Percentiles rank a stretch among this genome's conserved stretches.
Evolutionary conservation across 2,113 vertebrate genomes (phyloP).

Genomic region (Eurypyga helias): DNA sequence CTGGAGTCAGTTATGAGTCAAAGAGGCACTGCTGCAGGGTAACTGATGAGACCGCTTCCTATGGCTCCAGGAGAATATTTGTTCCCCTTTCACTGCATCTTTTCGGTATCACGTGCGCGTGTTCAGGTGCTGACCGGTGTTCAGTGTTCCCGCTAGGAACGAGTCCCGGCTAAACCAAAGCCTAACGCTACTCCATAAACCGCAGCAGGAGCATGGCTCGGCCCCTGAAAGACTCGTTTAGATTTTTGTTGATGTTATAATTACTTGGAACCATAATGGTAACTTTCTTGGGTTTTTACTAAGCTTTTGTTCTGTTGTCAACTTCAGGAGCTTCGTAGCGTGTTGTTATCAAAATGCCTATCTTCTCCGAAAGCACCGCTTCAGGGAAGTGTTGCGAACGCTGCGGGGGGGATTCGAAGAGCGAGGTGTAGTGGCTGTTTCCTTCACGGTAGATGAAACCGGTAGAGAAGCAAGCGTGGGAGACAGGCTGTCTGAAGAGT

Average conservation of each 20-base stretch:
- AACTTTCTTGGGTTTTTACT: background rate
- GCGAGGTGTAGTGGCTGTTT: background rate
- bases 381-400: fast-evolving
- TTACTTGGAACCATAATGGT: conserved; percentile 41
- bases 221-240: background rate
- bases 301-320: background rate
- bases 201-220: background rate
- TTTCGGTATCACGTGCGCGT: background rate
- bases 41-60: background rate
- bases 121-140: conserved; percentile 27
- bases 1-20: conserved; percentile 97
- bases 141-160: conserved; percentile 44
- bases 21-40: conserved; percentile 87
- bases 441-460: background rate
- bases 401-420: background rate
- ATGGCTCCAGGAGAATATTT: background rate
- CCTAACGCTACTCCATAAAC: background rate
- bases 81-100: background rate
- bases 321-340: background rate
- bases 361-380: fast-evolving
- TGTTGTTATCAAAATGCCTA: background rate
- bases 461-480: background rate
- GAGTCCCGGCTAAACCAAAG: background rate
- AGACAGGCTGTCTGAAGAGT: background rate
- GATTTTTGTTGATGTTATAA: conserved; percentile 36